Evolutionary conservation across 1,140 invertebrate species (phyloP).

Genomic region (Venturia canescens): DNA sequence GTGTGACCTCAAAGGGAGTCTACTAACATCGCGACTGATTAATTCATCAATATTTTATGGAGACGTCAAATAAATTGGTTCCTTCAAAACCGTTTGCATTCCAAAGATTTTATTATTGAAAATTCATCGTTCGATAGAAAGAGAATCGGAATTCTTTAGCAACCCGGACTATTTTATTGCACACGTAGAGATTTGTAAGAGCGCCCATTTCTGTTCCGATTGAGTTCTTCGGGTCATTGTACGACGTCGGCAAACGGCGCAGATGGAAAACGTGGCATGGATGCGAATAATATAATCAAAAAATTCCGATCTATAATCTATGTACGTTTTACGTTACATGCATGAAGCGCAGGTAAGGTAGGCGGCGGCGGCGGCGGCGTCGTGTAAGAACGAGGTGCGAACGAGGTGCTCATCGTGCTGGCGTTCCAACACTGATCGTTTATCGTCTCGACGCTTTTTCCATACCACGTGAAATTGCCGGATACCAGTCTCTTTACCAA

Average conservation of each 20-base stretch:
- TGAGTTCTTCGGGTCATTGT: neutral
- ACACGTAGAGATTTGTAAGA: neutral
- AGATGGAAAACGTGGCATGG: conserved; percentile 25
- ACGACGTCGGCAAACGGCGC: neutral
- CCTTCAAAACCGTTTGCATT: no score
- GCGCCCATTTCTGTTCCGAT: neutral
- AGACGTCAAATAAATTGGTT: no score
- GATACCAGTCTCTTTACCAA: no score
- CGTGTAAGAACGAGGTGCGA: conserved; percentile 27
- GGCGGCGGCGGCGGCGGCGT: neutral
- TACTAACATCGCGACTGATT: no score
- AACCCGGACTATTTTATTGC: neutral
- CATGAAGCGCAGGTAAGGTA: neutral
- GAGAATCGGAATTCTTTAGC: no score
- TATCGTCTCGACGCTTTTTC: neutral
- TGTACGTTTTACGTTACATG: neutral
- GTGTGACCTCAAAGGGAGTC: no score
- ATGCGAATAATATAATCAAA: conserved; percentile 24
- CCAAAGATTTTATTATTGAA: neutral
- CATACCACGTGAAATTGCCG: neutral
- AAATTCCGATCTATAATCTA: neutral
- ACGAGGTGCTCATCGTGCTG: neutral
- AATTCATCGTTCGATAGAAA: neutral
- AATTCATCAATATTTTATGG: no score
- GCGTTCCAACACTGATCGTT: conserved; percentile 11